phyloP scores from a whole-genome alignment of 2,888 invertebrate genomes.

The Nemoura dubitans region DNA sequence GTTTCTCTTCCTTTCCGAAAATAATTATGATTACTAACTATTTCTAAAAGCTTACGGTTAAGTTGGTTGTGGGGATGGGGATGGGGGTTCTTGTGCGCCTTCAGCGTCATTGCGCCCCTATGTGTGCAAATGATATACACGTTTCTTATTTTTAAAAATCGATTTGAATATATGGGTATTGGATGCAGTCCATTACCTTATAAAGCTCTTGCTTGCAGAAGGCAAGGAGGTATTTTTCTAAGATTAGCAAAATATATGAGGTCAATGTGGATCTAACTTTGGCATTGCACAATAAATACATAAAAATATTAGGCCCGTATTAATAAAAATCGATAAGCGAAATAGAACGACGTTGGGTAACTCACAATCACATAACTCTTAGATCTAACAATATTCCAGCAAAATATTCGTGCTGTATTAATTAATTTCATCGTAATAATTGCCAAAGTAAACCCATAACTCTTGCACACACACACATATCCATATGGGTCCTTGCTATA shows the following conservation, averaged over 20 bases:
- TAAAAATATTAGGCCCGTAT: no score
- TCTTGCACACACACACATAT: no score
- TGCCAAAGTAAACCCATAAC: no score
- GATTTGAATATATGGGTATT: background rate
- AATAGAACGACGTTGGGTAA: no score
- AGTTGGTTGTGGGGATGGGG: background rate
- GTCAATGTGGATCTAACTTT: no score
- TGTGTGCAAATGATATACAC: background rate
- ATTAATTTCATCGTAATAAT: no score
- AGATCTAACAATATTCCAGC: no score
- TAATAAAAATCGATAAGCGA: no score
- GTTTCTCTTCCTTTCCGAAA: constrained; percentile 32
- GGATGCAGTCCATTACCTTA: background rate
- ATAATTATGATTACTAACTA: constrained; percentile 24
- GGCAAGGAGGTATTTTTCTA: background rate
- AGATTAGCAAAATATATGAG: background rate
- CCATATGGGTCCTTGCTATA: no score
- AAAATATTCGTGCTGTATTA: no score
- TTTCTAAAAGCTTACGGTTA: background rate
- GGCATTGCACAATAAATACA: no score
- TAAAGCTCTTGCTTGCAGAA: background rate
- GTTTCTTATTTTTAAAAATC: background rate
- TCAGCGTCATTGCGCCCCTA: background rate
- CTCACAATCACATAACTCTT: no score
- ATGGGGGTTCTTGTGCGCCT: background rate